Base-by-base conservation (phyloP, 2,888 invertebrate genomes). In the Platypus cylindrus region DNA sequence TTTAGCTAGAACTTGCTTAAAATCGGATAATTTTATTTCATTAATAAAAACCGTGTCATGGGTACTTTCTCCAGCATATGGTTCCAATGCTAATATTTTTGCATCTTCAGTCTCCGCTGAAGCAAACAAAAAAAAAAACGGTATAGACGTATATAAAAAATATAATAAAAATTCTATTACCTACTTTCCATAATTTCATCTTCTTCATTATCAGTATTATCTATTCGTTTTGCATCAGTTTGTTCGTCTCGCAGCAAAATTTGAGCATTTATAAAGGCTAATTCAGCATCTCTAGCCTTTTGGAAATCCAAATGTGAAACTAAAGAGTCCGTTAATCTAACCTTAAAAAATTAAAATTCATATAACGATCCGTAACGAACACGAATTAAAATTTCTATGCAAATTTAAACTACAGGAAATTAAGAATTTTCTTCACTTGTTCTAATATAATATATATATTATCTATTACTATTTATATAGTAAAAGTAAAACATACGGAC, bases 261-360 rank as follows among this genome's bases (percentile, higher is more conserved):
- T 47, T 75, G 68, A 0, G 86, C 90, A 56, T 89, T 81, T 8
- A 98, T 69, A 95, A 95, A 98, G 1, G 95, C 89, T n/a, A 98
- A 74, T 60, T 97, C 95, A 0, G 87, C 80, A 51, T 90, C 89
- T 46, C 81, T 82, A 28, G 80, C 79, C 52, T 77, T 77, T 41
- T 86, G 79, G 66, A 95, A 91, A 43, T 78, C 71, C 37, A 97
- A 62, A 5, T 84, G 79, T 1, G 87, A 84, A 45, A 95, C 84
- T 40, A 95, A 64, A 3, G 87, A 82, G 62, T 95, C 95, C 2
- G 90, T 90, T 26, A 95, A 66, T 34, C 87, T 79, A 41, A 94
- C 90, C 84, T 85, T 48, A 44, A 40, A 35, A 31, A 34, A 26
- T 27, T 24, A 5, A n/a, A n/a, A n/a, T n/a, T n/a, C n/a, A n/a